These are phyloP conservation scores for Sus cebifrons DNA, from an alignment of 2,797 vertebrate species.

Conservation along the genomic window DNA sequence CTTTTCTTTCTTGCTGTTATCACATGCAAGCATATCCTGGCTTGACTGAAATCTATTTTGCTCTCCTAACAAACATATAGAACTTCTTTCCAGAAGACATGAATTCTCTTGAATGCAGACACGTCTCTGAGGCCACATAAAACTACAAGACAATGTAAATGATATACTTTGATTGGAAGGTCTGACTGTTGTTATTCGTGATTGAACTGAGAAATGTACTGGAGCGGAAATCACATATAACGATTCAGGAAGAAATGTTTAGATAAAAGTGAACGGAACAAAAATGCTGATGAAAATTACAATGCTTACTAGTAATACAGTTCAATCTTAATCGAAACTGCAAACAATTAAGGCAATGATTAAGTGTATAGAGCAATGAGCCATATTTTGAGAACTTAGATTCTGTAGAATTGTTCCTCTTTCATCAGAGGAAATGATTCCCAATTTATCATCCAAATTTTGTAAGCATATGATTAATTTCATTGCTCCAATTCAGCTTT, in stretches of 20 bases:
- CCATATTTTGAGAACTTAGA: constrained; percentile 47
- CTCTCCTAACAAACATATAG: constrained; percentile 87
- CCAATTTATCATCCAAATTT: constrained; percentile 87
- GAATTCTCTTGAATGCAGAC: constrained; percentile 75
- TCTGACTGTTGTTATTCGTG: constrained; percentile 75
- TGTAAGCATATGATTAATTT: constrained; percentile 90
- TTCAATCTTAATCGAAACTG: constrained; percentile 85
- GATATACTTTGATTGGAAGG: constrained; percentile 79
- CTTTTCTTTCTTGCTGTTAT: constrained; percentile 81
- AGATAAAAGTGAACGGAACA: constrained; percentile 80
- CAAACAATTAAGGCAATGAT: constrained; percentile 76
- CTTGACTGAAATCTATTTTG: constrained; percentile 86
- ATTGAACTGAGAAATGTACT: constrained; percentile 77
- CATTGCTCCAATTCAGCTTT: constrained; percentile 91
- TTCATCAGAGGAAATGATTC: constrained; percentile 88
- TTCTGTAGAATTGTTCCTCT: constrained; percentile 82
- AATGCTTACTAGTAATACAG: constrained; percentile 74
- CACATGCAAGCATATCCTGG: constrained; percentile 77
- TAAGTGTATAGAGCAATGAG: constrained; percentile 76
- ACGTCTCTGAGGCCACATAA: constrained; percentile 81
- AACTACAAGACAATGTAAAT: constrained; percentile 76
- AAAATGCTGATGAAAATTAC: constrained; percentile 71
- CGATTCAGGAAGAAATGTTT: constrained; percentile 56
- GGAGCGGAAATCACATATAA: constrained; percentile 62
- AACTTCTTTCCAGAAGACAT: constrained; percentile 85